Evolutionary conservation across 2,888 invertebrate genomes (phyloP), one percentile per base, ranked within the genome.

Genomic region (Amblyjoppa proteus): DNA sequence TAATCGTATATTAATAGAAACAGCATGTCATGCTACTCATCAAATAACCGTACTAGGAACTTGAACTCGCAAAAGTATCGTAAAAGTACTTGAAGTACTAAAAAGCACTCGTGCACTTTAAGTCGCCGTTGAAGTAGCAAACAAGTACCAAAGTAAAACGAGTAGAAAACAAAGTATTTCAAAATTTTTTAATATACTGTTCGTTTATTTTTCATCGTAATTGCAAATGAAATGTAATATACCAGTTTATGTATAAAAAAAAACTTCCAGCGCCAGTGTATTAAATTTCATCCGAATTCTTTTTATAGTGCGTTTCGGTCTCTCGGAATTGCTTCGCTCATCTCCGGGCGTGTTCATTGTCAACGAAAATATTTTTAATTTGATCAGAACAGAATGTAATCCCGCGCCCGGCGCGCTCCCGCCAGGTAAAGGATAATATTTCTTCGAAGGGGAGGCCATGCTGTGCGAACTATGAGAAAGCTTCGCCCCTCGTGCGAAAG

Each of bases 281-380:
- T 38, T 9, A 9, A 38, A 38, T 38, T 38, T 38, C 38, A 38
- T 38, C 7, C 7, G 38, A 38, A 9, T 38, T 38, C 9, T 4
- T 38, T 38, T 38, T 7, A 2, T 9, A 38, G 38, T 38, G 38
- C 4, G 38, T 38, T 38, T 38, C 38, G 6, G 6, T 38, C 7
- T 7, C 38, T 38, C n/a, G 51, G n/a, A 51, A 51, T n/a, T n/a
- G n/a, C 51, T 13, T 51, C 51, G 51, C 51, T 6, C 51, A 51
- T 38, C 38, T 38, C 38, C 38, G 9, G 38, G 9, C 38, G 38
- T 38, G 38, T 38, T 38, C 38, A 9, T 56, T 56, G 9, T n/a
- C 56, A 25, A 56, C n/a, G 31, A 31, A 61, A 61, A 61, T 16
- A 61, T 61, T 61, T 16, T 34, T 61, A 61, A 61, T 61, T 16